Evolutionary conservation across 2,888 invertebrate species (phyloP).

Genomic region (Cremastinae sp.): DNA sequence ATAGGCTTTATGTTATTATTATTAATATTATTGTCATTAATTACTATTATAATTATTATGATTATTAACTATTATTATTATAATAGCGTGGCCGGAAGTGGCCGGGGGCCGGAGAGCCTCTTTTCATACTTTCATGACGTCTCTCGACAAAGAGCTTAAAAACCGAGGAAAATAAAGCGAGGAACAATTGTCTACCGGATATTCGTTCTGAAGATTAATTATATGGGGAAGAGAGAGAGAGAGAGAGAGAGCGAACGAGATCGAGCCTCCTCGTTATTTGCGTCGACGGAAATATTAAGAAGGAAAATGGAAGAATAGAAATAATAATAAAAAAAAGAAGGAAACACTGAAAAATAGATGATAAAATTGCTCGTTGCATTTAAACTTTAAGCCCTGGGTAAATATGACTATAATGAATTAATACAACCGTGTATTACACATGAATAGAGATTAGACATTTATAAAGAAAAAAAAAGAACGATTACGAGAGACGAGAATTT

Average conservation of each 20-base stretch:
- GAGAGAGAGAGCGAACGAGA: constrained; percentile 26
- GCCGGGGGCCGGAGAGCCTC: constrained; percentile 57
- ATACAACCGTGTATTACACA: constrained; percentile 63
- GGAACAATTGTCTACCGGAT: constrained; percentile 56
- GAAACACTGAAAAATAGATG: constrained; percentile 37
- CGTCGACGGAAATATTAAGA: constrained; percentile 33
- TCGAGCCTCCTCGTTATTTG: constrained; percentile 44
- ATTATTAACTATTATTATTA: constrained; percentile 32
- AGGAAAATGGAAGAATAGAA: constrained; percentile 15
- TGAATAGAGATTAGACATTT: constrained; percentile 54
- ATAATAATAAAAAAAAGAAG: constrained; percentile 30
- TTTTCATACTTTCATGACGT: constrained; percentile 73
- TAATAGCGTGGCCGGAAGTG: constrained; percentile 47
- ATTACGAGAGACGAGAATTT: background rate
- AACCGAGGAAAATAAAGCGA: constrained; percentile 40
- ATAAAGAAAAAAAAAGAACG: constrained; percentile 19
- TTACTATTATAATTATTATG: constrained; percentile 34
- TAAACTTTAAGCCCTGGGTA: constrained; percentile 70
- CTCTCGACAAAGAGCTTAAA: constrained; percentile 70
- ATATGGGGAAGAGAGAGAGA: constrained; percentile 10
- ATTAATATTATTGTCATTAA: constrained; percentile 29
- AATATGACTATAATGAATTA: constrained; percentile 69
- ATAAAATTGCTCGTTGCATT: constrained; percentile 67
- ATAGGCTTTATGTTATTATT: constrained; percentile 61
- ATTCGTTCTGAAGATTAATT: constrained; percentile 57